A percentile compares a stretch with the other conserved stretches of the same genome.
Evolutionary conservation across 2,113 vertebrate species (phyloP).

Genomic region (Diadophis punctatus): DNA sequence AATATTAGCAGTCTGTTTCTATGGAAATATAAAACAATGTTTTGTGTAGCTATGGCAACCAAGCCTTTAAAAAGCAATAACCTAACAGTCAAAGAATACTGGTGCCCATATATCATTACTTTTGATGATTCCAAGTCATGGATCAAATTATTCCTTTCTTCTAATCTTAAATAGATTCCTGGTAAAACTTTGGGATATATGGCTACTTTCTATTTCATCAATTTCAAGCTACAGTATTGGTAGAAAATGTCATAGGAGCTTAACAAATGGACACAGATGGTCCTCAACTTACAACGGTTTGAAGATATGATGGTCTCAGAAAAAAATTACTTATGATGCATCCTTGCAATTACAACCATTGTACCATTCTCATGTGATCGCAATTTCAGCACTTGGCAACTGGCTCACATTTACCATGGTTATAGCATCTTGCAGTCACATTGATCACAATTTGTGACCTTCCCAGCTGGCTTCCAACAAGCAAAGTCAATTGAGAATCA

Average conservation of each 20-base stretch:
- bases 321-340: neutral
- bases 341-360: neutral
- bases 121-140: neutral
- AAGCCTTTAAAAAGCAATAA: conserved; percentile 56
- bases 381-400: neutral
- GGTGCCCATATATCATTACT: conserved; percentile 20
- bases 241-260: neutral
- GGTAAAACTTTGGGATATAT: neutral
- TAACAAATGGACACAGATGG: neutral
- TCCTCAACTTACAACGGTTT: neutral
- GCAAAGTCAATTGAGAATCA: neutral
- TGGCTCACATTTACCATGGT: neutral
- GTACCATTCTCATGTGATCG: neutral
- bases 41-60: conserved; percentile 59
- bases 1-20: conserved; percentile 49
- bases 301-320: neutral
- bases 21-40: conserved; percentile 53
- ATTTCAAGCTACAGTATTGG: neutral
- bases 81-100: conserved; percentile 34
- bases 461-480: neutral
- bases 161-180: neutral
- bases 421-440: neutral
- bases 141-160: neutral
- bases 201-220: neutral
- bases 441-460: neutral